Evolutionary conservation across 2,113 vertebrate genomes (phyloP).

Genomic region (Galbula dea): DNA sequence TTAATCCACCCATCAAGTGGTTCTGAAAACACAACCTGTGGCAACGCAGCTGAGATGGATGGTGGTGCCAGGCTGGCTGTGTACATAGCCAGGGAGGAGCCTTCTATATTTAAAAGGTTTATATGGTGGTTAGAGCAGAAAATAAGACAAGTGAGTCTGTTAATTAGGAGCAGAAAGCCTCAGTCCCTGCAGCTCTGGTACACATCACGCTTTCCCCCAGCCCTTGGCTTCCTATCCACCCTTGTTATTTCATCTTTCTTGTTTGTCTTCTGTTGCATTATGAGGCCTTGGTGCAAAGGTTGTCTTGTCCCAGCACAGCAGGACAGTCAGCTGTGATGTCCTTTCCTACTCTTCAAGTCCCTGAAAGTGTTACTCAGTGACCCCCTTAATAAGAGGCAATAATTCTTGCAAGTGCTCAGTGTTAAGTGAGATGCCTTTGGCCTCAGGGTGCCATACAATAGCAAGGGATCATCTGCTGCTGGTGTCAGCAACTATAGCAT

Average conservation of each 20-base stretch:
- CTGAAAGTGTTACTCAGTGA: not conserved
- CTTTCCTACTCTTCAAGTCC: not conserved
- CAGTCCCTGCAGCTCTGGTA: constrained; percentile 13
- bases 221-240: not conserved
- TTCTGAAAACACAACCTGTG: constrained; percentile 35
- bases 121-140: constrained; percentile 16
- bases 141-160: constrained; percentile 29
- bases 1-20: constrained; percentile 12
- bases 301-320: not conserved
- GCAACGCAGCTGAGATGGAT: not conserved
- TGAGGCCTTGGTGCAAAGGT: not conserved
- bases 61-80: constrained; percentile 11
- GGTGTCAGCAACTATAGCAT: not conserved
- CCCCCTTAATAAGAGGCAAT: not conserved
- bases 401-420: rapidly evolving
- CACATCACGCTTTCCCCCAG: not conserved
- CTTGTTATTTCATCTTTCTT: not conserved
- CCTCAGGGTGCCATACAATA: not conserved
- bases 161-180: constrained; percentile 41
- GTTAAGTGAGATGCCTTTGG: not conserved
- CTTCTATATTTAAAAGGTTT: constrained; percentile 40
- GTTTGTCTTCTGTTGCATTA: not conserved
- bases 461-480: not conserved
- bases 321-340: not conserved
- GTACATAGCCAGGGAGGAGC: constrained; percentile 24